Base-by-base conservation (phyloP, 2,888 invertebrate species). In the Podotricha telesiphe region DNA sequence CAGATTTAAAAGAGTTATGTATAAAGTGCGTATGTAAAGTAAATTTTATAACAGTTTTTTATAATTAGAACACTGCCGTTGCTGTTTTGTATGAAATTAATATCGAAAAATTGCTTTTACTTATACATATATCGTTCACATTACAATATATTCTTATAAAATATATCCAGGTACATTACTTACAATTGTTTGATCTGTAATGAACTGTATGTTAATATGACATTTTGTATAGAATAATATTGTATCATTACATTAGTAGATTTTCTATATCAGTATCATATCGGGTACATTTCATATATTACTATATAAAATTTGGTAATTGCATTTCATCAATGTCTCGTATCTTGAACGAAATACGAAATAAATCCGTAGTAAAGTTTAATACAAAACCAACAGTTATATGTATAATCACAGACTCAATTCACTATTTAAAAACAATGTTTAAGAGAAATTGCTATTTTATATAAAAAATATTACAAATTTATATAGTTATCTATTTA, bases 401-500 rank as follows among this genome's bases (percentile, higher is more conserved):
- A n/a, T n/a, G n/a, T n/a, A n/a, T n/a, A n/a, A n/a, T n/a, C n/a
- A n/a, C n/a, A n/a, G n/a, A 37, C 37, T 37, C 8, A 13, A 42
- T 13, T 42, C 17, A 17, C 47, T 17, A 17, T 17, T 3, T 8
- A 8, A 3, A 17, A 47, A 8, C 47, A 47, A 8, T 47, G 8
- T 47, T 28, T 28, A 8, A 34, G 22, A 20, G 7, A n/a, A 34
- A 0, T 28, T 0, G 17, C n/a, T 17, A 45, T 2, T 8, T 42
- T 15, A 17, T 5, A 5, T 48, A 45, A 17, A 1, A 20, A 34
- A 47, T 2, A 13, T n/a, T 4, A 8, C 2, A 34, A 34, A n/a
- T 48, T 65, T 63, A 58, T 64, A 48, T 42, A 67, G 64, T 67
- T 71, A 63, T 53, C 56, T 71, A 59, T 58, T 69, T 19, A 28